These are phyloP conservation scores for Fragum fragum DNA, from an alignment of 2,888 invertebrate genomes.

Conservation along the genomic window DNA sequence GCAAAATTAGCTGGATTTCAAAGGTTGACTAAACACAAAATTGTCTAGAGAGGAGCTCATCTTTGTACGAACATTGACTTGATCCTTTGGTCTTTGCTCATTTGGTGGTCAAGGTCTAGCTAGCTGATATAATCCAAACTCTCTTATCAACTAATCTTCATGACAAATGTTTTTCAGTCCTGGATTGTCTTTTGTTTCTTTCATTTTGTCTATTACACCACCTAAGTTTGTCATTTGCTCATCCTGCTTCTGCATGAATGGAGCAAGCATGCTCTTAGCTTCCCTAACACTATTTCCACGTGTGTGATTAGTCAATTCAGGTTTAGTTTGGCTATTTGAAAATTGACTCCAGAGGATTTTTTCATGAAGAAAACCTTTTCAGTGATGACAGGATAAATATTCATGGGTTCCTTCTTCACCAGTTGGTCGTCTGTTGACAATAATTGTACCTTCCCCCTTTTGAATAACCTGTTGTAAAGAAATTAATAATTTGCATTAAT, in stretches of 20 bases:
- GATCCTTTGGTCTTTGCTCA: too few species aligned
- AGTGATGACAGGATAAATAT: too few species aligned
- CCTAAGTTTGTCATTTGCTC: conserved; percentile 28
- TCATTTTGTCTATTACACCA: conserved; percentile 39
- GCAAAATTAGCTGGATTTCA: too few species aligned
- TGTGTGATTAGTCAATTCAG: conserved; percentile 23
- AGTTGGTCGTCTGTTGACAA: too few species aligned
- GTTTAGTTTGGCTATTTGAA: conserved; percentile 2
- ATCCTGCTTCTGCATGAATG: conserved; percentile 32
- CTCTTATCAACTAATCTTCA: conserved; percentile 30
- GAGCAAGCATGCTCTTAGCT: conserved; percentile 28
- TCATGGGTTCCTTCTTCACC: too few species aligned
- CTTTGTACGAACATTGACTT: too few species aligned
- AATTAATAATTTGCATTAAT: too few species aligned
- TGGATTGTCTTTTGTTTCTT: conserved; percentile 37
- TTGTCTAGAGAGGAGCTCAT: too few species aligned
- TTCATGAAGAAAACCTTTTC: conserved; percentile 25
- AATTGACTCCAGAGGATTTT: conserved; percentile 37
- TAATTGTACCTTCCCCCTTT: too few species aligned
- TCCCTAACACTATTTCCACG: conserved; percentile 31
- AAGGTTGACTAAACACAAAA: too few species aligned
- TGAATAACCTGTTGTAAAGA: too few species aligned
- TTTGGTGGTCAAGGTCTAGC: too few species aligned
- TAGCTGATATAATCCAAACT: conserved; percentile 34
- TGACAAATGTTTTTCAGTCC: conserved; percentile 35